phyloP scores from a whole-genome alignment of 2,888 invertebrate genomes.

The Phaonia tiefii region DNA sequence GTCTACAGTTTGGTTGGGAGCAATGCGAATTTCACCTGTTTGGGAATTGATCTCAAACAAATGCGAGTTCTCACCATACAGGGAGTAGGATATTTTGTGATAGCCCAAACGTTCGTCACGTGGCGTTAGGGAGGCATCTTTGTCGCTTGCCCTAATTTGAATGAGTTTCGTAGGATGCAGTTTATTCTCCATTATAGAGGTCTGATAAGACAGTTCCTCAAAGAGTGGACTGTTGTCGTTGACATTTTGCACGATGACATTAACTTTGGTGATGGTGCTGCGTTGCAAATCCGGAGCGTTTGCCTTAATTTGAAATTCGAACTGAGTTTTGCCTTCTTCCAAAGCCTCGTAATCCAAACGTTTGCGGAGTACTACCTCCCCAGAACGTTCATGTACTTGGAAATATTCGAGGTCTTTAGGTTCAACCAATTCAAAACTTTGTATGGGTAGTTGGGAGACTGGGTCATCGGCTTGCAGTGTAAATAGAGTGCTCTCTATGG shows the following conservation, averaged over 20 bases:
- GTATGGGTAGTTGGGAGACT: constrained; percentile 84
- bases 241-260: constrained; percentile 86
- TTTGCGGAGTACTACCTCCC: constrained; percentile 87
- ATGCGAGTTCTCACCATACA: constrained; percentile 88
- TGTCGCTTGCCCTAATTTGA: constrained; percentile 87
- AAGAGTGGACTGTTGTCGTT: constrained; percentile 91
- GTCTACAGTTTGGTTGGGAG: constrained; percentile 86
- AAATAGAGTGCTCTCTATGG: constrained; percentile 87
- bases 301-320: constrained; percentile 82
- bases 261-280: constrained; percentile 85
- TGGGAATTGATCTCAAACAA: constrained; percentile 87
- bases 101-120: constrained; percentile 84
- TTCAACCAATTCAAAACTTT: constrained; percentile 83
- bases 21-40: constrained; percentile 86
- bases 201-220: constrained; percentile 85
- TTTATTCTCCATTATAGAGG: constrained; percentile 86
- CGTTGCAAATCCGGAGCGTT: constrained; percentile 79
- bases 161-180: constrained; percentile 85
- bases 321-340: constrained; percentile 77
- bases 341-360: constrained; percentile 89
- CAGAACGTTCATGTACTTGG: constrained; percentile 85
- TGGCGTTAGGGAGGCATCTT: constrained; percentile 84
- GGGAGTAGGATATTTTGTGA: constrained; percentile 86
- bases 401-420: constrained; percentile 82
- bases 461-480: constrained; percentile 88